These are phyloP conservation scores for Sylvilagus bachmani DNA, from an alignment of 2,113 vertebrate species.

Conservation along the genomic window DNA sequence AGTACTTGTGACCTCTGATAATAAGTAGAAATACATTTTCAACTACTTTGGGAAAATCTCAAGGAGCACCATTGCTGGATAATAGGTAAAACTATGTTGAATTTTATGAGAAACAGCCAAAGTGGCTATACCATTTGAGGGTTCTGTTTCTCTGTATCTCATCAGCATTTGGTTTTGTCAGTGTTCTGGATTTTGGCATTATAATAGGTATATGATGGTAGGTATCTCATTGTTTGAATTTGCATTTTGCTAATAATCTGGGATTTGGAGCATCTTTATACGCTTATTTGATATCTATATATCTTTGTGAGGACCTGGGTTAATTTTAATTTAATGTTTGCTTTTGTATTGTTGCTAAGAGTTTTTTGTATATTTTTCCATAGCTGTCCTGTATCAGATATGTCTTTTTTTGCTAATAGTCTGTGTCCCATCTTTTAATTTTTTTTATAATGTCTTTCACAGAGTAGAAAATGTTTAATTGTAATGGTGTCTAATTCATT, in stretches of 20 bases:
- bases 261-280: background rate
- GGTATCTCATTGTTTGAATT: background rate
- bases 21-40: background rate
- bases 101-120: background rate
- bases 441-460: background rate
- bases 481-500: background rate
- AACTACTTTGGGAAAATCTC: background rate
- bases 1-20: background rate
- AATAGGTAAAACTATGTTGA: background rate
- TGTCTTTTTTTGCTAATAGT: background rate
- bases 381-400: background rate
- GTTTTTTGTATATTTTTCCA: background rate
- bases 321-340: background rate
- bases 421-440: background rate
- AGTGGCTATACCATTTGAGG: background rate
- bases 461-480: background rate
- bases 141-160: background rate
- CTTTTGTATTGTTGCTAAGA: background rate
- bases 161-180: background rate
- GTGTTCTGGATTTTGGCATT: background rate
- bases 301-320: background rate
- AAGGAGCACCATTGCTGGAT: background rate
- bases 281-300: background rate
- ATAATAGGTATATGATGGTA: background rate
- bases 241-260: background rate